phyloP scores from a whole-genome alignment of 2,113 vertebrate species.

The Pangasianodon hypophthalmus region DNA sequence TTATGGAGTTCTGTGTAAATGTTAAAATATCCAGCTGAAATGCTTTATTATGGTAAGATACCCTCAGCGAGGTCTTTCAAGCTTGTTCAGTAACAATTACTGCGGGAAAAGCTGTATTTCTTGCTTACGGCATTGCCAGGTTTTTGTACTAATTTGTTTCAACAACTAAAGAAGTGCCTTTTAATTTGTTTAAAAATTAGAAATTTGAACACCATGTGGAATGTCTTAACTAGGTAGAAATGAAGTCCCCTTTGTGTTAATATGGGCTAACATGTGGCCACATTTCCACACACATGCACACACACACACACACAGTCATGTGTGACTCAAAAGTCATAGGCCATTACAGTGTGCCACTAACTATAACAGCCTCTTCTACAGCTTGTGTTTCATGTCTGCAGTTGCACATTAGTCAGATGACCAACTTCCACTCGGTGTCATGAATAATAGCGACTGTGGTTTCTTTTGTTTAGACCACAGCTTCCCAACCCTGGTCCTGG shows the following conservation, averaged over 20 bases:
- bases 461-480: neutral
- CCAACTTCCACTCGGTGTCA: neutral
- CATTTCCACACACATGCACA: neutral
- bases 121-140: neutral
- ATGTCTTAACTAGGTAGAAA: neutral
- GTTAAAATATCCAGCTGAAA: neutral
- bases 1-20: neutral
- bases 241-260: neutral
- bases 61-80: neutral
- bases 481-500: neutral
- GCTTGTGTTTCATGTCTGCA: neutral
- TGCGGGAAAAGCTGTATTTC: neutral
- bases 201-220: neutral
- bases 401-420: neutral
- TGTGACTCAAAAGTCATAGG: neutral
- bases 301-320: neutral
- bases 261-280: neutral
- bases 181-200: neutral
- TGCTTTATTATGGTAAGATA: neutral
- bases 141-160: neutral
- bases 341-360: neutral
- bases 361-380: neutral
- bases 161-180: neutral
- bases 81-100: neutral
- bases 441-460: neutral